Evolutionary conservation across 1,140 invertebrate species (phyloP).

Genomic region (Drosophila jambulina): DNA sequence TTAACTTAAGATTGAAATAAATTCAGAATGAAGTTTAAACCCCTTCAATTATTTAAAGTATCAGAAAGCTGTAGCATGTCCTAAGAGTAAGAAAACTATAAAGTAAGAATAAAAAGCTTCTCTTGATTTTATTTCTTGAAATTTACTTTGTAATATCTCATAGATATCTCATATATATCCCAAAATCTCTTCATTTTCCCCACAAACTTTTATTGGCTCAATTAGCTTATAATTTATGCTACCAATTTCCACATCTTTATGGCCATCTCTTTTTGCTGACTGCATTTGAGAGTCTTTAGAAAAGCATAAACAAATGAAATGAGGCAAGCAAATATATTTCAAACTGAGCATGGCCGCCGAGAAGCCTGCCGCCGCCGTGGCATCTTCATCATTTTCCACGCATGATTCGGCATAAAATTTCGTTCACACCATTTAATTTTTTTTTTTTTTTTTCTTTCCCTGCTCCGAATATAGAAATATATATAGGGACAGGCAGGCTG

Average conservation of each 20-base stretch:
- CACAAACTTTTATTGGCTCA: slow-evolving; percentile 1
- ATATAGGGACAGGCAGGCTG: background rate
- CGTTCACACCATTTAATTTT: slow-evolving; percentile 82
- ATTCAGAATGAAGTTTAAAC: background rate
- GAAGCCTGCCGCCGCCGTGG: slow-evolving; percentile 21
- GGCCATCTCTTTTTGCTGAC: slow-evolving; percentile 12
- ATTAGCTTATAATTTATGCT: slow-evolving; percentile 10
- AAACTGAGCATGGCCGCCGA: slow-evolving; percentile 53
- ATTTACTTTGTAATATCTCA: background rate
- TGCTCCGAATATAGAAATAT: slow-evolving; percentile 27
- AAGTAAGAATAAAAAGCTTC: background rate
- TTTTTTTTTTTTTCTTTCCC: background rate
- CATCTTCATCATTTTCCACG: slow-evolving; percentile 80
- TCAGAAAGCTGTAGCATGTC: background rate
- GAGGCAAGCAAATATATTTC: slow-evolving; percentile 67
- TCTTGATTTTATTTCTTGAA: background rate
- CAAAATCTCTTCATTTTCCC: background rate
- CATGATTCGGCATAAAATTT: slow-evolving; percentile 84
- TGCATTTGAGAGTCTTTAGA: slow-evolving; percentile 16
- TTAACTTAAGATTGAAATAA: no score
- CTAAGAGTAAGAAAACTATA: background rate
- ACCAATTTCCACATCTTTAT: slow-evolving; percentile 27
- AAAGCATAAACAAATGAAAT: slow-evolving; percentile 73
- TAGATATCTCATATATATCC: background rate
- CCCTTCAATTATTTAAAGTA: background rate